A percentile compares a stretch with the other conserved stretches of the same genome.
Conservation (phyloP, 2,888 invertebrate species). For the Ormyrus nitidulus region DNA sequence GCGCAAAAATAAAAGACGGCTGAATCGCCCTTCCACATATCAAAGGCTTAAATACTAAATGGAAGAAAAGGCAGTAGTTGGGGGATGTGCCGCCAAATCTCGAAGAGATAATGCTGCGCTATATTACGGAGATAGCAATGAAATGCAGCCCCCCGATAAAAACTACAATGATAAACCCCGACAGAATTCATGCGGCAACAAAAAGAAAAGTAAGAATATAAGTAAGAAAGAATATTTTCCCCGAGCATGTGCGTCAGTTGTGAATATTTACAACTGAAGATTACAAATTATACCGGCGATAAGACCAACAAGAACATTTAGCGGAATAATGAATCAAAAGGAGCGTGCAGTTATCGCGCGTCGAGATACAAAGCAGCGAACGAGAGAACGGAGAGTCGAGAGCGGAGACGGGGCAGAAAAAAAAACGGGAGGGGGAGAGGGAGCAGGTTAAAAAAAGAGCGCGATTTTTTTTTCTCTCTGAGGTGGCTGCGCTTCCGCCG, state of each 20-base stretch:
- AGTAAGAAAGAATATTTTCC: neutral
- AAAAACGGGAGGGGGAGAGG: neutral
- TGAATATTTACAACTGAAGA: conserved; percentile 38
- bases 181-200: neutral
- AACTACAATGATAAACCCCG: conserved; percentile 7
- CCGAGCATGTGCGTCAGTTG: neutral
- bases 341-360: conserved; percentile 34
- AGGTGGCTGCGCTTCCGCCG: conserved; percentile 5
- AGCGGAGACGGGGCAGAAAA: neutral
- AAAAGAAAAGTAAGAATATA: neutral
- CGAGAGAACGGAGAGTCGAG: neutral
- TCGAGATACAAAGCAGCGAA: conserved; percentile 53
- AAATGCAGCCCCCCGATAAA: conserved; percentile 9
- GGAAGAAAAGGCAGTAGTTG: too few species aligned
- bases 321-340: conserved; percentile 44
- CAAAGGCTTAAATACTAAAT: too few species aligned
- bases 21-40: too few species aligned
- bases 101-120: neutral
- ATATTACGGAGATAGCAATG: neutral
- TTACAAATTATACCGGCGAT: conserved; percentile 36
- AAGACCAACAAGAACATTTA: conserved; percentile 43
- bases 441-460: neutral
- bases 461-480: neutral
- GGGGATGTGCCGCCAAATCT: neutral
- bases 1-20: too few species aligned